Evolutionary conservation across 2,888 invertebrate species (phyloP).

Genomic region (Rugalucina vietnamica): DNA sequence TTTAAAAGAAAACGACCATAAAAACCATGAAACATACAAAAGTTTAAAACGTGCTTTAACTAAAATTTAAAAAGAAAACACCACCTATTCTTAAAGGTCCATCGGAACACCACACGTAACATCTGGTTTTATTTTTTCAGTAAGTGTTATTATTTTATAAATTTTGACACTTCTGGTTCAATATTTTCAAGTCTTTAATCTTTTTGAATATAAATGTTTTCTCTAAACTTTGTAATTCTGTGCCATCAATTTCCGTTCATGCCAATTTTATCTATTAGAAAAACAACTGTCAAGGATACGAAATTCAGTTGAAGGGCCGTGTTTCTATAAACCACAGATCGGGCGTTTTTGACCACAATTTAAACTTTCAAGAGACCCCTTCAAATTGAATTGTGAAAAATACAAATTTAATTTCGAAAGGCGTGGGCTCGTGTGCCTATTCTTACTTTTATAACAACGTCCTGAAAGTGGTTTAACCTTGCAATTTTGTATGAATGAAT

Average conservation of each 20-base stretch:
- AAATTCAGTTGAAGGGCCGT: conserved; percentile 25
- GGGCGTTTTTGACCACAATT: conserved; percentile 39
- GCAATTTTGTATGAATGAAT: background rate
- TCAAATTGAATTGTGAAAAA: conserved; percentile 19
- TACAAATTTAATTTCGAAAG: background rate
- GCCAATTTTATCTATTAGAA: conserved; percentile 5
- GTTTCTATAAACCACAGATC: conserved; percentile 34
- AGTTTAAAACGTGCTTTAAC: background rate
- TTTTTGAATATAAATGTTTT: conserved; percentile 7
- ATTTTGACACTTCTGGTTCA: conserved; percentile 2
- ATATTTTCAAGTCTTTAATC: background rate
- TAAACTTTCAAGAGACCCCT: conserved; percentile 38
- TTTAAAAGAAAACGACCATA: background rate
- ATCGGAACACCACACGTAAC: background rate
- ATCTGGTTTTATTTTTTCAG: conserved; percentile 14
- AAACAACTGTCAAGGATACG: conserved; percentile 8
- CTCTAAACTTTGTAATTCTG: conserved; percentile 5
- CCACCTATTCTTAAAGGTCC: background rate
- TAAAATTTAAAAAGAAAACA: background rate
- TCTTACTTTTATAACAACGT: background rate
- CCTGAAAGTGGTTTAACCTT: conserved; percentile 6
- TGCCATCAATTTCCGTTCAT: conserved; percentile 9
- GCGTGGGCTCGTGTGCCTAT: background rate
- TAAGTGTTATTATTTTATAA: conserved; percentile 9
- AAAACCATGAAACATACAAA: background rate